These are phyloP conservation scores for Leiothrix lutea DNA, from an alignment of 2,113 vertebrate species.

Conservation along the genomic window DNA sequence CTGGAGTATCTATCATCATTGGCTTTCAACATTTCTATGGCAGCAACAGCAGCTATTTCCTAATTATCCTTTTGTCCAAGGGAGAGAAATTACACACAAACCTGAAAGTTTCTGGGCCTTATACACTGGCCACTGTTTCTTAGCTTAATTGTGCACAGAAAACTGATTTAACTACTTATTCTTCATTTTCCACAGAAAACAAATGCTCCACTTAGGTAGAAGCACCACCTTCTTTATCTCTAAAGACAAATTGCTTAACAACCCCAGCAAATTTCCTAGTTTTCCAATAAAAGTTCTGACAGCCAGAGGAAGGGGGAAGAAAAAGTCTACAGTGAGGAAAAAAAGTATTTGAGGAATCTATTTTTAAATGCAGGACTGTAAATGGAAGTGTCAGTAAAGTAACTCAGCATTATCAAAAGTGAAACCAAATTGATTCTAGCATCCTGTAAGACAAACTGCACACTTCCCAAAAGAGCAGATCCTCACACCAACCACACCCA, in stretches of 20 bases:
- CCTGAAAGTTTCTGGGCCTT: not conserved
- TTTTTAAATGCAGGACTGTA: not conserved
- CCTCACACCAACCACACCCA: not conserved
- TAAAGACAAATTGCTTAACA: not conserved
- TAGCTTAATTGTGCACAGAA: not conserved
- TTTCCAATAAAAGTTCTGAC: not conserved
- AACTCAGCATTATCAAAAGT: not conserved
- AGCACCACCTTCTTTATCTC: not conserved
- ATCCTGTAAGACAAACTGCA: not conserved
- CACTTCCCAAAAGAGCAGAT: not conserved
- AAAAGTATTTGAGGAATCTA: not conserved
- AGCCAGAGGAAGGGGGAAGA: not conserved
- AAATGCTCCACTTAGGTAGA: not conserved
- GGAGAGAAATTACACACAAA: not conserved
- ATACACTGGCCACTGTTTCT: not conserved
- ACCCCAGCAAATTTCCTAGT: not conserved
- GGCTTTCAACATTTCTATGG: not conserved
- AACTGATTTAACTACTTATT: not conserved
- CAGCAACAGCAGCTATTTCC: not conserved
- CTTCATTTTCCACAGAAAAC: not conserved
- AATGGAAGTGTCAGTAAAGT: not conserved
- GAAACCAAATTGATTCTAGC: not conserved
- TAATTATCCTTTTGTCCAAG: not conserved
- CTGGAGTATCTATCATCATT: not conserved
- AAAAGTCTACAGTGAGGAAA: not conserved